Evolutionary conservation across 2,888 invertebrate species (phyloP).

Genomic region (Resseliella maxima): DNA sequence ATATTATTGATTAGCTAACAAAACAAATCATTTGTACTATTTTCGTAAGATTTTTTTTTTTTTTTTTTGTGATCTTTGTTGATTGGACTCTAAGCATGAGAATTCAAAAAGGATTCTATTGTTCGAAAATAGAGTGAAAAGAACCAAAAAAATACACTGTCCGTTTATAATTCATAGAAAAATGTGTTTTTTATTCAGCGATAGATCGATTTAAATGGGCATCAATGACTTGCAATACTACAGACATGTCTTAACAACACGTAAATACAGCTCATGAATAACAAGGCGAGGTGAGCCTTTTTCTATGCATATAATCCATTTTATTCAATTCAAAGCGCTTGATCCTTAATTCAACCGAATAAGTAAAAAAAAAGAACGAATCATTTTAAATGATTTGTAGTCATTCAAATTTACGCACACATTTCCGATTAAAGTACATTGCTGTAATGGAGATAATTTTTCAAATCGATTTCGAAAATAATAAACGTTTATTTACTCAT

Average conservation of each 20-base stretch:
- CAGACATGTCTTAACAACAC: background rate
- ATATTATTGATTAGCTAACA: conserved; percentile 31
- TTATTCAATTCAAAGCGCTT: conserved; percentile 7
- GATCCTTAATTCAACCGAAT: conserved; percentile 35
- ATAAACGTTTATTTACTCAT: background rate
- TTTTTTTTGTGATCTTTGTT: too few species aligned
- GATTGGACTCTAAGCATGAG: conserved; percentile 8
- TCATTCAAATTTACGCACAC: background rate
- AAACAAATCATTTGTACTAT: conserved; percentile 1
- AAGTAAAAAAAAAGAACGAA: background rate
- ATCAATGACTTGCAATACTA: background rate
- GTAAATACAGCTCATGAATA: background rate
- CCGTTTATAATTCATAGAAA: background rate
- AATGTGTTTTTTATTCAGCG: background rate
- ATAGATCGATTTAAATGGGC: conserved; percentile 40
- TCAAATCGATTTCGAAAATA: background rate
- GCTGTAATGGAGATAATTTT: background rate
- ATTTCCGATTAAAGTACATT: background rate
- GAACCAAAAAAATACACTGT: background rate
- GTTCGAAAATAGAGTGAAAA: background rate
- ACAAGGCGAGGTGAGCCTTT: background rate
- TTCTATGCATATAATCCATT: background rate
- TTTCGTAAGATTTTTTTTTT: background rate
- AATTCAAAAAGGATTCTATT: conserved; percentile 16
- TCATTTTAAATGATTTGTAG: conserved; percentile 23